Evolutionary conservation across 35 echinoderm and acorn worm species (phyloP).

Genomic region (Apostichopus californicus): DNA sequence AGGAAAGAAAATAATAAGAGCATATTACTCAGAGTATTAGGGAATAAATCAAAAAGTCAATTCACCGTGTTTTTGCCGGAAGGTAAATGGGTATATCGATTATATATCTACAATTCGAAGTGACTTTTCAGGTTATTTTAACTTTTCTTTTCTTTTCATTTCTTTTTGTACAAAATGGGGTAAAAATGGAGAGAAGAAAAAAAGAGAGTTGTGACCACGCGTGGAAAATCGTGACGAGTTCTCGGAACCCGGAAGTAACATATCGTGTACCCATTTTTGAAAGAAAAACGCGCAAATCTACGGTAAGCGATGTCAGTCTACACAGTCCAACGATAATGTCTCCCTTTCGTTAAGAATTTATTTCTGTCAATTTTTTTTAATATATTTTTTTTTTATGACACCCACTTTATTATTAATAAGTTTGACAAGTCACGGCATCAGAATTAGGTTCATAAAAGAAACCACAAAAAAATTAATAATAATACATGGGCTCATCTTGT

Average conservation of each 20-base stretch:
- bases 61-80: slow-evolving; percentile 26
- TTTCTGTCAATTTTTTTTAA: too few species aligned
- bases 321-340: too few species aligned
- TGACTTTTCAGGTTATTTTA: neutral
- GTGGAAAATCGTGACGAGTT: slow-evolving; percentile 5
- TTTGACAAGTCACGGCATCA: too few species aligned
- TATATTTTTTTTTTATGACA: too few species aligned
- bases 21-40: slow-evolving; percentile 24
- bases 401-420: too few species aligned
- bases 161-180: neutral
- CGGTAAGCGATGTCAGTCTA: neutral
- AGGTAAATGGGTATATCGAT: slow-evolving; percentile 30
- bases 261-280: neutral
- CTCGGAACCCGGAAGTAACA: neutral
- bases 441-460: too few species aligned
- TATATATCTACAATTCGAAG: neutral
- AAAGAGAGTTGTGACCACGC: neutral
- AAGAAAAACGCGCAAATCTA: neutral
- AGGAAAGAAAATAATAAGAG: neutral
- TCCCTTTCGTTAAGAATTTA: too few species aligned
- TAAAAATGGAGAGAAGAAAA: neutral
- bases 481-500: too few species aligned
- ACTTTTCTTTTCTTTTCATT: neutral
- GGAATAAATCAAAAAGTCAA: slow-evolving; percentile 46
- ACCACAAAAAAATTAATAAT: too few species aligned